These are phyloP conservation scores for Pseudorasbora parva DNA, from an alignment of 2,113 vertebrate genomes.

Conservation along the genomic window DNA sequence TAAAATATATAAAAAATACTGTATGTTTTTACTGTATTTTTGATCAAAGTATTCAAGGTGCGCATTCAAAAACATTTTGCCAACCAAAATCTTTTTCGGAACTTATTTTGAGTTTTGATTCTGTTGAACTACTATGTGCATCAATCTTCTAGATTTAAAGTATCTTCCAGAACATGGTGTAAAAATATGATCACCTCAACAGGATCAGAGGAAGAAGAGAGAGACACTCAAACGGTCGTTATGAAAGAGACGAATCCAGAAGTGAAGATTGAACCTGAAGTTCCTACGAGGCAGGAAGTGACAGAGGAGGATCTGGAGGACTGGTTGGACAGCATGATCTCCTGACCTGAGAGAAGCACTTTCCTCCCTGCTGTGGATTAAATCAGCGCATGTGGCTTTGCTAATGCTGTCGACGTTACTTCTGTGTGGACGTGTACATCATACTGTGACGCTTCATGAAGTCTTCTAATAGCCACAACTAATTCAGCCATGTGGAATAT, in stretches of 20 bases:
- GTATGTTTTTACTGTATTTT: no score
- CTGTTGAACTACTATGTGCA: background rate
- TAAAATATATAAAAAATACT: no score
- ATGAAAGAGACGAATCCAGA: background rate
- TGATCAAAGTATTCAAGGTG: no score
- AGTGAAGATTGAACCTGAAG: slow-evolving; percentile 8
- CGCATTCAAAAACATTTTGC: no score
- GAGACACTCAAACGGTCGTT: slow-evolving; percentile 33
- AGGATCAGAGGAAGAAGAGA: slow-evolving; percentile 10
- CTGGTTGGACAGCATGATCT: slow-evolving; percentile 97
- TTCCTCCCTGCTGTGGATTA: background rate
- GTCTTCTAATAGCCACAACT: background rate
- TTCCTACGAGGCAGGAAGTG: slow-evolving; percentile 66
- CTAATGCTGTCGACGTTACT: slow-evolving; percentile 4
- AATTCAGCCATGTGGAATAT: slow-evolving; percentile 8
- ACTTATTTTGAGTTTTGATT: background rate
- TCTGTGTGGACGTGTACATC: background rate
- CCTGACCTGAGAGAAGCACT: slow-evolving; percentile 65
- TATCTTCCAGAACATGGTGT: background rate
- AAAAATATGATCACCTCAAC: slow-evolving; percentile 5
- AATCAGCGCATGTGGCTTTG: background rate
- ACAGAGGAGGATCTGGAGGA: slow-evolving; percentile 94
- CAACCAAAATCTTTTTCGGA: no score
- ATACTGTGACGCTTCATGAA: background rate
- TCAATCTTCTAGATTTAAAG: slow-evolving; percentile 3